Evolutionary conservation across 2,797 vertebrate genomes (phyloP), one percentile per base, ranked within the genome.

Genomic region (Sphenodon punctatus): DNA sequence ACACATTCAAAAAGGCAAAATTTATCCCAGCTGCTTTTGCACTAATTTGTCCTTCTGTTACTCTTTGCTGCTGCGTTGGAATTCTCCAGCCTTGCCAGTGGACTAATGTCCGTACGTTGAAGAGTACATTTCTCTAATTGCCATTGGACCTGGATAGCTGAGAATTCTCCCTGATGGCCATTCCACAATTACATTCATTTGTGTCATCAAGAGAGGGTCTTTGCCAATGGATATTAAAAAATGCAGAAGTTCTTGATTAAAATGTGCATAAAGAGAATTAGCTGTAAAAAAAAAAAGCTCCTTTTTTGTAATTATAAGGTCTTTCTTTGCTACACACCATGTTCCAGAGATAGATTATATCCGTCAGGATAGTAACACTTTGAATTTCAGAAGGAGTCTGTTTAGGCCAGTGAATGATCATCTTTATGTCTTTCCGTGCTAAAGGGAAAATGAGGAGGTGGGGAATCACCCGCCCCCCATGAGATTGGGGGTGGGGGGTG

Each of bases 161-260:
- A 64, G 19, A 78, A 68, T 8, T 12, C 16, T 49, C 19, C 34
- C 12, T 30, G 16, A 36, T 58, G 39, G 36, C 68, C 61, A 43
- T 59, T 80, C 61, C 67, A 30, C 56, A 32, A 48, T 69, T 45
- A 11, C 53, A 20, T 20, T 61, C 11, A 23, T 58, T n/a, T n/a
- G 42, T n/a, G 5, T 34, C 72, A 68, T 68, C 53, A 66, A 59
- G 59, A 80, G 10, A 77, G 2, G 16, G 3, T 41, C 82, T 85
- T 87, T 76, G 49, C 71, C 78, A 84, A 55, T 2, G 74, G 39
- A 15, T 69, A 85, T 64, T 56, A 80, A 84, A 83, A 2, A 1
- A 88, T 82, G 34, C 45, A 32, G 27, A 86, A 79, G 51, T 20
- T 83, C 82, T 88, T 82, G 60, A 84, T 87, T 81, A 81, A 87